phyloP scores from a whole-genome alignment of 2,888 invertebrate genomes.

The Calephelis perditalis region DNA sequence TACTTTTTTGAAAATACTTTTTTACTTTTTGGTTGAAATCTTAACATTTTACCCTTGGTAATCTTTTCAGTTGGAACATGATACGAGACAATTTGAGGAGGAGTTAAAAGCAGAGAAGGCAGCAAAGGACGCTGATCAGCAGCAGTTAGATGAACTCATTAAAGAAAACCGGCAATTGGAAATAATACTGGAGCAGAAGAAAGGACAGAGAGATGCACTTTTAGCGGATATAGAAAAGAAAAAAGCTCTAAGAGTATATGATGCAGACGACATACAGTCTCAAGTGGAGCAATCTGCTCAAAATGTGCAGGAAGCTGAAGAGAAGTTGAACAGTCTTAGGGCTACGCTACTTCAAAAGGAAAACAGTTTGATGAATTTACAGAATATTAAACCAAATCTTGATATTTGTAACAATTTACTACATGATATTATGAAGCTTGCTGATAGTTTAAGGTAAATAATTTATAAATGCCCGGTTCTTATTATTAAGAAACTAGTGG shows the following conservation, averaged over 20 bases:
- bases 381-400: slow-evolving; percentile 54
- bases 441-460: slow-evolving; percentile 51
- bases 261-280: slow-evolving; percentile 56
- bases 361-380: slow-evolving; percentile 55
- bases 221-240: slow-evolving; percentile 50
- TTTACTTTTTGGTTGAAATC: too few relatives aligned
- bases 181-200: slow-evolving; percentile 53
- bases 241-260: slow-evolving; percentile 53
- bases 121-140: slow-evolving; percentile 42
- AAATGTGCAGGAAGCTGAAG: slow-evolving; percentile 54
- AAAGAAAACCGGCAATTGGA: slow-evolving; percentile 49
- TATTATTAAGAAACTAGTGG: too few relatives aligned
- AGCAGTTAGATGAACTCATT: slow-evolving; percentile 43
- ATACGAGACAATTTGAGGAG: slow-evolving; percentile 50
- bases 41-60: too few relatives aligned
- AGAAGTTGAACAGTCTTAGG: slow-evolving; percentile 43
- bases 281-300: slow-evolving; percentile 51
- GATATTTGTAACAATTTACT: slow-evolving; percentile 54
- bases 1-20: too few relatives aligned
- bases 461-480: neutral
- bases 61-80: slow-evolving; percentile 42
- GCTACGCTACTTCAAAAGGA: slow-evolving; percentile 55
- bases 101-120: slow-evolving; percentile 56
- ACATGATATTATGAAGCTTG: slow-evolving; percentile 51
- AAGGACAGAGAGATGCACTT: slow-evolving; percentile 46